A percentile compares a stretch with the other conserved stretches of the same genome.
Evolutionary conservation across 2,113 vertebrate genomes (phyloP).

Genomic region (Megatriorchis doriae): DNA sequence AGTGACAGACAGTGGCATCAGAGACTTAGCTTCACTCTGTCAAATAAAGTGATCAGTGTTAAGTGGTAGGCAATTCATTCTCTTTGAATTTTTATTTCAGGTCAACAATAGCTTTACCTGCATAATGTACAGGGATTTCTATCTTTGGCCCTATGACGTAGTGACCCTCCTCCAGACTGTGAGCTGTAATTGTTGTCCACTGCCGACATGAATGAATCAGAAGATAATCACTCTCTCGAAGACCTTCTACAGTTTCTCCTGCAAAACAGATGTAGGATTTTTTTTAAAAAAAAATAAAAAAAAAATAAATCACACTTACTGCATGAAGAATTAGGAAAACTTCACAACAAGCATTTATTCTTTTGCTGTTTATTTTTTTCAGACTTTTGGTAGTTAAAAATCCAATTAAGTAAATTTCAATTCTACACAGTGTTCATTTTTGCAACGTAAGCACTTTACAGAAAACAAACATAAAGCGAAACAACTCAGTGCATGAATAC

Average conservation of each 20-base stretch:
- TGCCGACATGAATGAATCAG: conserved; percentile 97
- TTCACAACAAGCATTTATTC: not conserved
- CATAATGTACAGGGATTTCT: conserved; percentile 98
- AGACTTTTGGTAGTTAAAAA: not conserved
- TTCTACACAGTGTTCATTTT: not conserved
- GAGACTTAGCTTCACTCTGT: not conserved
- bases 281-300: not conserved
- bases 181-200: conserved; percentile 98
- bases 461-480: not conserved
- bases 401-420: not conserved
- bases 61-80: not conserved
- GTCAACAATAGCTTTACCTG: conserved; percentile 78
- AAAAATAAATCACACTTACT: not conserved
- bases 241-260: conserved; percentile 92
- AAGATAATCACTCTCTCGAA: conserved; percentile 94
- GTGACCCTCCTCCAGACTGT: conserved; percentile 97
- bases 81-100: not conserved
- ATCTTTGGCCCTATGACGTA: conserved; percentile 99
- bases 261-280: conserved; percentile 25
- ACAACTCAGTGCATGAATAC: not conserved
- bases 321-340: not conserved
- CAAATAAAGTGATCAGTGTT: not conserved
- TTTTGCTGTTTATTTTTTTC: not conserved
- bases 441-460: not conserved
- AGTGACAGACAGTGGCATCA: not conserved